A percentile compares a stretch with the other conserved stretches of the same genome.
phyloP scores from a whole-genome alignment of 2,113 vertebrate species.

The Brachyistius frenatus region DNA sequence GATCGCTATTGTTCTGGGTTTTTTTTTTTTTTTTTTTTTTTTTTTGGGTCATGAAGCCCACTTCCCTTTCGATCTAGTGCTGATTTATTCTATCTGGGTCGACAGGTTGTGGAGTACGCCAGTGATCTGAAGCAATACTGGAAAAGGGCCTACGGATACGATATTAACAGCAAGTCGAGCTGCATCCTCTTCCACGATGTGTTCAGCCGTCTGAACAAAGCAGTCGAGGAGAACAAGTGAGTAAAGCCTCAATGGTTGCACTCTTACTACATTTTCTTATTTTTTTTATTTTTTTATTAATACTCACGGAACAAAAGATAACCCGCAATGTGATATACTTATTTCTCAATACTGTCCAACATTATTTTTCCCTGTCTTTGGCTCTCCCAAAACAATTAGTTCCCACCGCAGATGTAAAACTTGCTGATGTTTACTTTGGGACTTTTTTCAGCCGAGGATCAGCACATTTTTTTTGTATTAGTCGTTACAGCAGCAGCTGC shows the following conservation, averaged over 20 bases:
- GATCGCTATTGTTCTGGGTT: background rate
- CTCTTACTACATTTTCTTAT: too few relatives aligned
- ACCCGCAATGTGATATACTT: too few relatives aligned
- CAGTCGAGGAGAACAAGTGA: conserved; percentile 87
- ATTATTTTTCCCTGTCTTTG: too few relatives aligned
- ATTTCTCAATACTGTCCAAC: too few relatives aligned
- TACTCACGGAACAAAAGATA: too few relatives aligned
- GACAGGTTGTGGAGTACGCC: conserved; percentile 93
- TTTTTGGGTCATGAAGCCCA: background rate
- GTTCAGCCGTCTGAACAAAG: conserved; percentile 89
- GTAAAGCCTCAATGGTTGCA: background rate
- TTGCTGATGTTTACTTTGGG: too few relatives aligned
- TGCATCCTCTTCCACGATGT: conserved; percentile 93
- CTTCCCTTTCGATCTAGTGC: too few relatives aligned
- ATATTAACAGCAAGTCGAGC: conserved; percentile 95
- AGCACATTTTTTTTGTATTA: background rate
- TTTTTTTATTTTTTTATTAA: too few relatives aligned
- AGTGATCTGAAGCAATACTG: conserved; percentile 96
- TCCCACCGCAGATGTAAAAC: too few relatives aligned
- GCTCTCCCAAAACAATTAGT: too few relatives aligned
- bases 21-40: background rate
- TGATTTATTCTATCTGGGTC: background rate
- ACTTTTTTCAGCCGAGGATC: too few relatives aligned
- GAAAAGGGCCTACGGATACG: conserved; percentile 93
- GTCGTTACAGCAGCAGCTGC: background rate